Percentiles rank a stretch among this genome's conserved stretches.
These are phyloP conservation scores for Solenodon paradoxus DNA, from an alignment of 2,113 vertebrate genomes.

Conservation along the genomic window DNA sequence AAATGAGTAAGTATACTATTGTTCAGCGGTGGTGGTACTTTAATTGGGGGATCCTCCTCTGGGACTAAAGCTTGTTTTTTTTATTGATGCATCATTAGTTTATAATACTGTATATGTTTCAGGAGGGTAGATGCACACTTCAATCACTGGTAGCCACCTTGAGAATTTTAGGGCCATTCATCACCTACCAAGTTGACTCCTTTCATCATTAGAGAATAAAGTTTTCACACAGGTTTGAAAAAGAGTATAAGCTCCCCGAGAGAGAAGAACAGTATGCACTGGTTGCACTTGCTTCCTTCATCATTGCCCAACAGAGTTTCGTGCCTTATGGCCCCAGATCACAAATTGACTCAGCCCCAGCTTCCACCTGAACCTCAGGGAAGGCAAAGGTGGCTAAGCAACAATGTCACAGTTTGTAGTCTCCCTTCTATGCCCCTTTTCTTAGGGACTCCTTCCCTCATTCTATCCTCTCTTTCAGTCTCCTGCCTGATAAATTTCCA, in stretches of 20 bases:
- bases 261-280: background rate
- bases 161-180: too few relatives aligned
- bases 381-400: background rate
- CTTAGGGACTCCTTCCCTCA: background rate
- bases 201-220: too few relatives aligned
- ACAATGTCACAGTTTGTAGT: background rate
- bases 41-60: too few relatives aligned
- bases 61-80: background rate
- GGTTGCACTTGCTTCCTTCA: too few relatives aligned
- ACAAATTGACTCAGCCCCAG: background rate
- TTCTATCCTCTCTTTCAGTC: background rate
- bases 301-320: background rate
- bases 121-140: too few relatives aligned
- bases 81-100: too few relatives aligned
- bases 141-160: too few relatives aligned
- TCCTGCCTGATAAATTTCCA: background rate
- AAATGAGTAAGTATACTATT: background rate
- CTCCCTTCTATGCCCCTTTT: background rate
- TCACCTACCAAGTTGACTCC: too few relatives aligned
- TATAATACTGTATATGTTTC: too few relatives aligned
- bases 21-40: background rate
- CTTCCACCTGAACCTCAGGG: background rate
- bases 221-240: background rate
- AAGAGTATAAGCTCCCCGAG: background rate
- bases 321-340: background rate